Evolutionary conservation across 37 sponge, comb jelly and placozoan genomes (phyloP).

Genomic region (Aphrocallistes beatrix): DNA sequence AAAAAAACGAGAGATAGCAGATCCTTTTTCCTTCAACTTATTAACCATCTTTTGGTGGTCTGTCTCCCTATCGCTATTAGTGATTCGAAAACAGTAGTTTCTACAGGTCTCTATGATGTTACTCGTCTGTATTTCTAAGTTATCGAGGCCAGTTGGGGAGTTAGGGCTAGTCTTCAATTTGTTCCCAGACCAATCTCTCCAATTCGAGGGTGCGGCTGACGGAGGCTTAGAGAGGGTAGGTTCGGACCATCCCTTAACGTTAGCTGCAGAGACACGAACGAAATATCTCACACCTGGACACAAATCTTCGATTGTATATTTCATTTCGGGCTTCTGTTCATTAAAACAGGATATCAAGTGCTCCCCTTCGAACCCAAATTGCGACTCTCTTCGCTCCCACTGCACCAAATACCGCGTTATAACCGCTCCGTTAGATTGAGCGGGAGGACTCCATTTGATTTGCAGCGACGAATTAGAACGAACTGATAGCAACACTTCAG

Average conservation of each 20-base stretch:
- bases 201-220: conserved; percentile 55
- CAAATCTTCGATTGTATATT: background rate
- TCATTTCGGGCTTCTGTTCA: background rate
- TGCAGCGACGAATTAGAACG: background rate
- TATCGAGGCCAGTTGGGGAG: background rate
- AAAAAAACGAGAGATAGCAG: background rate
- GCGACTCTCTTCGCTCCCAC: background rate
- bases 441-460: background rate
- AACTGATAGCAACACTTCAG: background rate
- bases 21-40: background rate
- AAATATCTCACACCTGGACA: conserved; percentile 47
- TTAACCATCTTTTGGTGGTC: background rate
- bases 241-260: conserved; percentile 74
- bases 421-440: background rate
- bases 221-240: conserved; percentile 32
- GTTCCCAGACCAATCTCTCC: background rate
- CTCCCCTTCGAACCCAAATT: conserved; percentile 16
- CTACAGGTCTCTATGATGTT: background rate
- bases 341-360: background rate
- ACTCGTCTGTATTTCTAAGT: background rate
- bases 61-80: background rate
- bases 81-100: background rate
- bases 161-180: background rate
- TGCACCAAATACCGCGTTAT: background rate
- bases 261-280: conserved; percentile 75